Base-by-base conservation (phyloP, 1,140 invertebrate genomes). In the Macrobrachium rosenbergii region DNA sequence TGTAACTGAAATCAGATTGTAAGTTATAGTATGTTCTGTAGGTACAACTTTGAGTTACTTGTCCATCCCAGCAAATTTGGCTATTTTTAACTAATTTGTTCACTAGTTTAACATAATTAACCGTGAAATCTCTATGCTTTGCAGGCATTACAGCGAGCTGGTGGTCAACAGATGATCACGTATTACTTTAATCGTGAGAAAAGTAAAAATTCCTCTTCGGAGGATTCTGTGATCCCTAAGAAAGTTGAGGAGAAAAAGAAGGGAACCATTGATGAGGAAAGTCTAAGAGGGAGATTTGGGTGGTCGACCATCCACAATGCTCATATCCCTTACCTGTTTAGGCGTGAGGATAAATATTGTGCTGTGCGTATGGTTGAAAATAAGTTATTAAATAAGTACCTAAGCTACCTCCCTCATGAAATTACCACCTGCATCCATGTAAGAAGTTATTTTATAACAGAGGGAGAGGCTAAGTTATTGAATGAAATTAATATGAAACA, bases 401-500 rank as follows among this genome's bases (percentile, higher is more conserved):
- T 91, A 14, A 89, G 90, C 82, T 90, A 89, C 73, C 86, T 92
- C 43, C 92, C 92, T 43, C 89, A 90, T 62, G 90, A 91, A 78
- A 90, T 92, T 19, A 92, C 92, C 89, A 91, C 90, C 52, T 98
- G 96, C 92, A 97, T 96, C 2, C 96, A 96, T 91, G 97, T 99
- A 80, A 94, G 96, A 84, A 98, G 97, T 93, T 98, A 98, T 92
- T 98, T 96, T 91, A 97, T 98, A 83, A 98, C 97, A 10, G 96
- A 97, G 88, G 94, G 95, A 5, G 98, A 99, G 93, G 95, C 96
- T 73, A 95, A 96, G 88, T 93, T 99, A 19, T 94, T 99, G 43
- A 98, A 97, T 91, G 97, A 99, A 92, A 98, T 99, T 88, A 99
- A 99, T 92, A 93, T 94, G 58, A 96, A 95, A 92, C 98, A 99